Percentiles rank a stretch among this genome's conserved stretches.
Evolutionary conservation across 2,113 vertebrate genomes (phyloP).

Genomic region (Paraplagusia blochii): DNA sequence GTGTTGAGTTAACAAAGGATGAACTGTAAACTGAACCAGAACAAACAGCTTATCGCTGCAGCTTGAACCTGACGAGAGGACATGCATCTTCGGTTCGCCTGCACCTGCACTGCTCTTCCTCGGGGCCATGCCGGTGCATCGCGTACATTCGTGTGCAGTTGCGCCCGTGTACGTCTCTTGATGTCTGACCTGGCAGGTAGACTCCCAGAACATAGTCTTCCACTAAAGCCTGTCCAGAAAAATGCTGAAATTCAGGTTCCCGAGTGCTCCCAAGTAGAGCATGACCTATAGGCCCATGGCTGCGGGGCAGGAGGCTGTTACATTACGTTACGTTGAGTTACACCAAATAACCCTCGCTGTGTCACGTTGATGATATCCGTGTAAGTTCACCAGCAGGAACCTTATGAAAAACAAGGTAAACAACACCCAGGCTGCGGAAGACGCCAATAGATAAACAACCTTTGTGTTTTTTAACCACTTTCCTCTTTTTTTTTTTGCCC

Average conservation of each 20-base stretch:
- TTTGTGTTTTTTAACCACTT: neutral
- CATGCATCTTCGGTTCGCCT: slow-evolving; percentile 4
- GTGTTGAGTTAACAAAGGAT: slow-evolving; percentile 23
- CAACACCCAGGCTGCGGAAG: neutral
- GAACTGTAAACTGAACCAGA: slow-evolving; percentile 11
- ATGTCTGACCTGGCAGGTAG: slow-evolving; percentile 29
- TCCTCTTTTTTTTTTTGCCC: neutral
- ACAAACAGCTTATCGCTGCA: neutral
- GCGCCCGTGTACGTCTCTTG: slow-evolving; percentile 1
- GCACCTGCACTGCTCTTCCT: neutral
- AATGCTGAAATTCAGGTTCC: slow-evolving; percentile 77
- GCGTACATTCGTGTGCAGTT: slow-evolving; percentile 18
- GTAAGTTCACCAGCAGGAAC: slow-evolving; percentile 24
- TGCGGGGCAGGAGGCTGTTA: slow-evolving; percentile 40
- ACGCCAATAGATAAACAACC: slow-evolving; percentile 2
- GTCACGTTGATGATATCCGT: slow-evolving; percentile 30
- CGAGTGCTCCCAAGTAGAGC: slow-evolving; percentile 26
- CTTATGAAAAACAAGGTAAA: slow-evolving; percentile 21
- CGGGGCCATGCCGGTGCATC: slow-evolving; percentile 19
- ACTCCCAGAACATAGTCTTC: slow-evolving; percentile 34
- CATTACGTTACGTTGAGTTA: slow-evolving; percentile 34
- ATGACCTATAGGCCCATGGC: slow-evolving; percentile 58
- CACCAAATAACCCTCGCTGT: slow-evolving; percentile 36
- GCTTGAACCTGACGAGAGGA: neutral
- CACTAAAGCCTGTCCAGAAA: slow-evolving; percentile 52